These are phyloP conservation scores for Gonatopus flavifemur DNA, from an alignment of 1,140 invertebrate species.

Conservation along the genomic window DNA sequence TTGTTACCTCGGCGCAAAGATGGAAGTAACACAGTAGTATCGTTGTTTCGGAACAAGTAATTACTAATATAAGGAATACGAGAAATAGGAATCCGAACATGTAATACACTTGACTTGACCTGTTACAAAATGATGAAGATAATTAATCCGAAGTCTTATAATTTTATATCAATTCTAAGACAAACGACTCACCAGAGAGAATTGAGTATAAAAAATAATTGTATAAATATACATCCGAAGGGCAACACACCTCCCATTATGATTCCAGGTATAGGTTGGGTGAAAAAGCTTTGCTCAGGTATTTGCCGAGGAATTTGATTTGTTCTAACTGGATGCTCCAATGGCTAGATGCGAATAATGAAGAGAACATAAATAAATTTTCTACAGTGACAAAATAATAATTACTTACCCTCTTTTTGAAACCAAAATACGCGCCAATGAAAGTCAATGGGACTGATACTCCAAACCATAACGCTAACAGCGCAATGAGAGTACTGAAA, in stretches of 20 bases:
- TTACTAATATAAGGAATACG: slow-evolving; percentile 95
- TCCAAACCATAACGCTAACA: slow-evolving; percentile 95
- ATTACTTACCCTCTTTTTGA: slow-evolving; percentile 86
- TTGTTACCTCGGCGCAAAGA: slow-evolving; percentile 94
- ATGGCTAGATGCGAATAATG: slow-evolving; percentile 61
- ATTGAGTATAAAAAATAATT: slow-evolving; percentile 98
- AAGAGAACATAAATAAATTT: background rate
- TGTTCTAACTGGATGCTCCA: slow-evolving; percentile 96
- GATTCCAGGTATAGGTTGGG: slow-evolving; percentile 87
- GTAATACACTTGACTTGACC: slow-evolving; percentile 93
- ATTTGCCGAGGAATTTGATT: slow-evolving; percentile 99
- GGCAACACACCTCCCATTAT: slow-evolving; percentile 98
- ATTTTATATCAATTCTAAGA: too few species aligned
- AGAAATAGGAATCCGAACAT: slow-evolving; percentile 99
- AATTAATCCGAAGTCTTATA: too few species aligned
- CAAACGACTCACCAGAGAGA: slow-evolving; percentile 92
- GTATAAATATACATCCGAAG: slow-evolving; percentile 99
- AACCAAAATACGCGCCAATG: slow-evolving; percentile 97
- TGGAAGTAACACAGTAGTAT: slow-evolving; percentile 98
- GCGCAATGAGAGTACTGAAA: slow-evolving; percentile 95
- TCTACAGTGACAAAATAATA: background rate
- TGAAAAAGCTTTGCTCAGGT: slow-evolving; percentile 96
- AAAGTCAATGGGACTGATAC: slow-evolving; percentile 98
- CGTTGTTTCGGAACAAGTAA: slow-evolving; percentile 98
- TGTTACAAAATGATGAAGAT: too few species aligned